These are phyloP conservation scores for Entomobrya multifasciata DNA, from an alignment of 2,888 invertebrate species.

Conservation along the genomic window DNA sequence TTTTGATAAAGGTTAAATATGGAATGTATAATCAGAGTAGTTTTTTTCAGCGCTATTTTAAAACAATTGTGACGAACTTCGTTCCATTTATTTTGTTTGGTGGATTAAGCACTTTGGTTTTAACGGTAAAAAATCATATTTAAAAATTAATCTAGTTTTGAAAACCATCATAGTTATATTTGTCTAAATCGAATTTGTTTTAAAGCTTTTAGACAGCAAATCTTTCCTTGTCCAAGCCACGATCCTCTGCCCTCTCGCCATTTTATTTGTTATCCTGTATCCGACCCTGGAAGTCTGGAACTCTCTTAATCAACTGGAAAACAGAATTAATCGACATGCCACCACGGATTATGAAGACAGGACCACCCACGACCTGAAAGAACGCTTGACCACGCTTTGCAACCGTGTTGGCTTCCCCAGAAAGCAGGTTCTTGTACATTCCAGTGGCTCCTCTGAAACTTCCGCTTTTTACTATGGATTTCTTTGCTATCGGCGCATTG, in stretches of 20 bases:
- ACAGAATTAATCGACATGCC: background rate
- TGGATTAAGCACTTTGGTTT: background rate
- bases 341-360: background rate
- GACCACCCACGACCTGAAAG: background rate
- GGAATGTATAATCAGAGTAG: background rate
- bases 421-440: background rate
- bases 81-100: background rate
- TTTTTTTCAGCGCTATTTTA: background rate
- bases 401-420: slow-evolving; percentile 49
- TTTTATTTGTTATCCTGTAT: background rate
- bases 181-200: no score
- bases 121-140: background rate
- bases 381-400: slow-evolving; percentile 15
- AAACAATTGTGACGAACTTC: background rate
- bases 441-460: background rate
- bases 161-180: background rate
- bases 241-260: background rate
- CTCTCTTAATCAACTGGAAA: background rate
- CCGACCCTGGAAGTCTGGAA: slow-evolving; percentile 1
- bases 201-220: background rate
- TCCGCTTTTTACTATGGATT: slow-evolving; percentile 57
- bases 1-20: background rate
- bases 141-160: background rate
- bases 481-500: slow-evolving; percentile 26
- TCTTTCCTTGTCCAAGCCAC: background rate